phyloP scores from a whole-genome alignment of 2,113 vertebrate genomes.

The Hystrix cristata region DNA sequence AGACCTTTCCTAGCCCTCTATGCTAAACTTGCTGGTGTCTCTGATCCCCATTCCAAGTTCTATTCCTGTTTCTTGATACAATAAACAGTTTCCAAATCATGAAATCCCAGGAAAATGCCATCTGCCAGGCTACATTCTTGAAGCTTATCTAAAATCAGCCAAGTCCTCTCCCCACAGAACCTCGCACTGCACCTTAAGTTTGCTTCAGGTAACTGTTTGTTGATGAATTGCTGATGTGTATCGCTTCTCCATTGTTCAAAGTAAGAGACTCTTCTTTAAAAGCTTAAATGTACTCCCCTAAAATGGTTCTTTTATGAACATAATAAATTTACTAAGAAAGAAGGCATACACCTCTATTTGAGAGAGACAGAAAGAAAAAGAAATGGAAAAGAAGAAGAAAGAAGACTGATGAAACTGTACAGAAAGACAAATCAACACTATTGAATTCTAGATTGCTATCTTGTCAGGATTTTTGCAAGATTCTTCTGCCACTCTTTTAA shows the following conservation, averaged over 20 bases:
- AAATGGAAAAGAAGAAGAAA: constrained; percentile 54
- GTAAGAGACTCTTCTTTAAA: constrained; percentile 37
- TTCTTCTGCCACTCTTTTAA: constrained; percentile 83
- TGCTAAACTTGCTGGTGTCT: background rate
- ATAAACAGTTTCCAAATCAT: constrained; percentile 56
- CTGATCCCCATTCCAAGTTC: background rate
- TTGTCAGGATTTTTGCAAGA: constrained; percentile 85
- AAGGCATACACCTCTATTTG: background rate
- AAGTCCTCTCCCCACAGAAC: background rate
- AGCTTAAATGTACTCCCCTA: background rate
- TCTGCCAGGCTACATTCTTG: constrained; percentile 38
- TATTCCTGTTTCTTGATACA: constrained; percentile 53
- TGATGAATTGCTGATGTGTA: background rate
- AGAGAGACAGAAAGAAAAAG: constrained; percentile 55
- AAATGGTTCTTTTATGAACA: constrained; percentile 47
- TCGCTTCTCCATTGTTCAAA: background rate
- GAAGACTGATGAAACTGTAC: constrained; percentile 73
- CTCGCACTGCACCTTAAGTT: background rate
- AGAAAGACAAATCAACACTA: constrained; percentile 72
- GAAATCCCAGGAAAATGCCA: constrained; percentile 41
- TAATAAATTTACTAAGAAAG: constrained; percentile 64
- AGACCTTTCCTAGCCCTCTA: background rate
- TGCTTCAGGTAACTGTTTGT: constrained; percentile 14
- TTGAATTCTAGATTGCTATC: constrained; percentile 77
- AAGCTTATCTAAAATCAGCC: constrained; percentile 54